Base-by-base conservation (phyloP, 2,113 vertebrate species). In the Hippocampus abdominalis region DNA sequence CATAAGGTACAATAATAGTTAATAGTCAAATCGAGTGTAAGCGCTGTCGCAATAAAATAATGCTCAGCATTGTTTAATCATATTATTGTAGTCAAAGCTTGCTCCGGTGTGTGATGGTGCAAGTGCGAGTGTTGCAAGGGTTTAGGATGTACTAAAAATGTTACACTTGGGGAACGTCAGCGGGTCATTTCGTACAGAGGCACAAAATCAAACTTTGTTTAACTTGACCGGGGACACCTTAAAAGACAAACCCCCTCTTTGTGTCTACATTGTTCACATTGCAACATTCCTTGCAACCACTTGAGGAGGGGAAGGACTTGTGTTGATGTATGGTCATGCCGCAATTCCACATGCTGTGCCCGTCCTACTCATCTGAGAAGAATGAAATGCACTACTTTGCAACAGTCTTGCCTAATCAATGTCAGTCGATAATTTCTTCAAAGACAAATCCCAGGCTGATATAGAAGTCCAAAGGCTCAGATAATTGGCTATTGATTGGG, bases 241-340 rank as follows among this genome's bases (percentile, higher is more conserved):
- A 70, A 25, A 77, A 68, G 64, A 71, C 64, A 66, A 81, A 76
- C 70, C 63, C 66, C 79, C 48, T 74, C 71, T 84, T 77, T 71
- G 54, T 71, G 49, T 10, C 71, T 42, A 68, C 87, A 91, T 91
- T 91, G 86, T 80, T 85, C 60, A 80, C 76, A 89, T 89, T 78
- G 57, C 79, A 76, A 56, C 83, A 86, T 82, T 78, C 77, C 80
- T 36, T 81, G 71, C 53, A 71, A 81, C 75, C 68, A 70, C 78
- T 66, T 78, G 63, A 64, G 42, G 23, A 64, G 10, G 57, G 23
- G n/a, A 51, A 61, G 10, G n/a, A 65, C 3, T 72, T 12, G 51
- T 29, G 53, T 72, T 59, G 71, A 67, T 25, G n/a, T 57, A 46
- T 66, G 76, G 73, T 23, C 73, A 84, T 71, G 66, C 1, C 2